Conservation (phyloP, 2,797 vertebrate genomes). For the Semaprochilodus insignis region DNA sequence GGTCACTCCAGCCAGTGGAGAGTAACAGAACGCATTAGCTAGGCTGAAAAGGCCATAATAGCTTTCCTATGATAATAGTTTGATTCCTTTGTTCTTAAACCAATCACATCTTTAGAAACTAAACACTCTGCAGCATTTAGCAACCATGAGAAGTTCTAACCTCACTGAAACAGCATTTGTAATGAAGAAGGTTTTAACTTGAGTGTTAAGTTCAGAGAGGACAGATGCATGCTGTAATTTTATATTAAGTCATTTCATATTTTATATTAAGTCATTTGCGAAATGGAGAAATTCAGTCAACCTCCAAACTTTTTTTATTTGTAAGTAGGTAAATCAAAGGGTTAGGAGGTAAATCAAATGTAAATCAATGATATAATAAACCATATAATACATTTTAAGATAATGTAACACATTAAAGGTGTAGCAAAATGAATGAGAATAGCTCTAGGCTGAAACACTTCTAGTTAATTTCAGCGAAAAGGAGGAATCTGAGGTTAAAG, state of each 20-base stretch:
- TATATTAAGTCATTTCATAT: no score
- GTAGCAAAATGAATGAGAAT: no score
- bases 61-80: slow-evolving; percentile 27
- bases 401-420: no score
- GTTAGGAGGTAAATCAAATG: no score
- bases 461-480: background rate
- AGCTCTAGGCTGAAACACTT: no score
- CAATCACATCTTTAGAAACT: slow-evolving; percentile 35
- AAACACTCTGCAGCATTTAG: slow-evolving; percentile 6
- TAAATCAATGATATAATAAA: no score
- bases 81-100: slow-evolving; percentile 31
- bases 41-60: background rate
- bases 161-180: background rate
- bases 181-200: slow-evolving; percentile 5
- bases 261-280: no score
- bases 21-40: slow-evolving; percentile 42
- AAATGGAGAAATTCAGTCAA: no score
- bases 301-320: no score
- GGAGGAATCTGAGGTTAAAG: background rate
- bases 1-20: slow-evolving; percentile 23
- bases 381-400: no score
- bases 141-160: background rate
- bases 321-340: no score
- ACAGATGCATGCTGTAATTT: background rate
- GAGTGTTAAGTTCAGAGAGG: background rate